Conservation (phyloP, 2,888 invertebrate genomes). For the Limnephilus rhombicus region DNA sequence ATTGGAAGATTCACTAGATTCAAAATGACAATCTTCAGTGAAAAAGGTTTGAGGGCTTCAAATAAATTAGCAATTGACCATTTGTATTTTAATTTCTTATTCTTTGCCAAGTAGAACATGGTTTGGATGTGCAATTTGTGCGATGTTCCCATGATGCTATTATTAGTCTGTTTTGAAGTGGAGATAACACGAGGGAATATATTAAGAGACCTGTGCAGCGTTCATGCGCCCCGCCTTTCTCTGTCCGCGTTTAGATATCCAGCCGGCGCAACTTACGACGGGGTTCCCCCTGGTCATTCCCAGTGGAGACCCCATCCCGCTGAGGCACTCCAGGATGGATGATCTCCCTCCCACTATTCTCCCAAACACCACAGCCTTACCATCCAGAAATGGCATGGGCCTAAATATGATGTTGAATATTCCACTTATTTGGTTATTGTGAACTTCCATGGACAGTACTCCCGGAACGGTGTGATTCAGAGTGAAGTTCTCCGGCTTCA, state of each 20-base stretch:
- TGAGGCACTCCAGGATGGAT: constrained; percentile 42
- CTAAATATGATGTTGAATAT: constrained; percentile 58
- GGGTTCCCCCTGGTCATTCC: constrained; percentile 49
- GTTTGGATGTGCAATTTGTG: neutral
- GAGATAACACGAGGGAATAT: no score
- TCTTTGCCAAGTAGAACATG: neutral
- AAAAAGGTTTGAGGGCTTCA: neutral
- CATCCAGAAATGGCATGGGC: constrained; percentile 54
- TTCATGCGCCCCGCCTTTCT: constrained; percentile 38
- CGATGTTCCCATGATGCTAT: neutral
- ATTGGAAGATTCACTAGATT: neutral
- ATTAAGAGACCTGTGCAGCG: neutral
- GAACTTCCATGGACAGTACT: constrained; percentile 53
- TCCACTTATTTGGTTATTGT: constrained; percentile 41
- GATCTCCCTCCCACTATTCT: constrained; percentile 42
- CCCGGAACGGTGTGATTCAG: constrained; percentile 51
- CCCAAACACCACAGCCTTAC: constrained; percentile 56
- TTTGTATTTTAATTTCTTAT: neutral
- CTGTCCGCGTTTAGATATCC: constrained; percentile 44
- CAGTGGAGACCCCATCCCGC: constrained; percentile 52
- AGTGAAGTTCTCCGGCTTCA: constrained; percentile 48
- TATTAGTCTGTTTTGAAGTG: neutral
- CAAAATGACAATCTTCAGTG: neutral
- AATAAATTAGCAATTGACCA: neutral
- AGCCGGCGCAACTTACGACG: constrained; percentile 50